Percentiles rank a stretch among this genome's conserved stretches.
Evolutionary conservation across 2,113 vertebrate species (phyloP).

Genomic region (Cyprinodon brontotheroides): DNA sequence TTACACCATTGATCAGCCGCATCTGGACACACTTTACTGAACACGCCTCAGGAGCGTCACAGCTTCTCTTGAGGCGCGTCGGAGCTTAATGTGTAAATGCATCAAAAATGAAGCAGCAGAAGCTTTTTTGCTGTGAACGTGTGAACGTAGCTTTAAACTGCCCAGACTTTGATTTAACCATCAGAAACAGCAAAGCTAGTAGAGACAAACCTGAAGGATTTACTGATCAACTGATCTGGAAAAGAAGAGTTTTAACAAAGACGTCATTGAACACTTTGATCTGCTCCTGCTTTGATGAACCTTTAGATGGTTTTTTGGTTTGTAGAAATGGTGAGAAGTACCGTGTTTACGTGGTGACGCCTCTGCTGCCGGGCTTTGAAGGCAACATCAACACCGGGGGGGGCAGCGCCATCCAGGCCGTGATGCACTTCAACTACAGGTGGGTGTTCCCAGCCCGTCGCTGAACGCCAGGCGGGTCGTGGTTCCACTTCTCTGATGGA

Average conservation of each 20-base stretch:
- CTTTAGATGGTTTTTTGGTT: neutral
- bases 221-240: neutral
- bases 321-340: conserved; percentile 85
- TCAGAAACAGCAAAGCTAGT: too few relatives aligned
- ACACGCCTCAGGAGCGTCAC: too few relatives aligned
- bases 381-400: conserved; percentile 95
- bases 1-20: too few relatives aligned
- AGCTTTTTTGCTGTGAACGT: too few relatives aligned
- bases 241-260: neutral
- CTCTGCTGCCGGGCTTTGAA: conserved; percentile 94
- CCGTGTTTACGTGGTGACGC: conserved; percentile 93
- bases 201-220: too few relatives aligned
- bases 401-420: conserved; percentile 91
- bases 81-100: too few relatives aligned
- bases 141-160: too few relatives aligned
- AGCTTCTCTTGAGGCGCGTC: too few relatives aligned
- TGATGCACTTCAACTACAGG: conserved; percentile 99
- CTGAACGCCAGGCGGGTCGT: conserved; percentile 6
- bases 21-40: too few relatives aligned
- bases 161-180: too few relatives aligned
- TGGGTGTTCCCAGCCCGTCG: conserved; percentile 36
- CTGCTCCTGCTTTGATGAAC: neutral
- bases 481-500: neutral
- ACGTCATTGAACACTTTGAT: neutral
- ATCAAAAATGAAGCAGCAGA: too few relatives aligned